Evolutionary conservation across 2,113 vertebrate species (phyloP).

Genomic region (Taurulus bubalis): DNA sequence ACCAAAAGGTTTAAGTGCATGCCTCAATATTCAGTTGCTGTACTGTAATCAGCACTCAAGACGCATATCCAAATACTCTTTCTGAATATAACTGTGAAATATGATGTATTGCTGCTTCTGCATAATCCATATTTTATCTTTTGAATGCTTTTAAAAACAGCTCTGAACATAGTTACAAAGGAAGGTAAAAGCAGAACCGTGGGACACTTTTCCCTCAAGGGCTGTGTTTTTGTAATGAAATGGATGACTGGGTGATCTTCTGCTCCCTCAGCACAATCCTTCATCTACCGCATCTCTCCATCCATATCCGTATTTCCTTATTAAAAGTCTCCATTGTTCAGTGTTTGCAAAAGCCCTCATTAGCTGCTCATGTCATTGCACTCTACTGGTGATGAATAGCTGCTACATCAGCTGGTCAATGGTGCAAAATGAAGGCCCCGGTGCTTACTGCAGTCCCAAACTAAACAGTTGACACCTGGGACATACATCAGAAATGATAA

Average conservation of each 20-base stretch:
- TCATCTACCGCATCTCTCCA: constrained; percentile 48
- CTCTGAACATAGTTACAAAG: background rate
- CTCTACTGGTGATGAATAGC: constrained; percentile 65
- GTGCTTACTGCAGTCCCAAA: constrained; percentile 19
- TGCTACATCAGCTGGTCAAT: constrained; percentile 45
- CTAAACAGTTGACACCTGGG: constrained; percentile 32
- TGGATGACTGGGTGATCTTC: constrained; percentile 39
- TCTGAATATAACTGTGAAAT: background rate
- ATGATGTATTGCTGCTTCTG: constrained; percentile 4
- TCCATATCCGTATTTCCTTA: constrained; percentile 52
- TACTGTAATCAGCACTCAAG: background rate
- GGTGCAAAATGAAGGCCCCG: constrained; percentile 41
- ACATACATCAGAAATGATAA: constrained; percentile 11
- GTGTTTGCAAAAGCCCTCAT: constrained; percentile 52
- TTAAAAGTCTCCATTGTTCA: constrained; percentile 64
- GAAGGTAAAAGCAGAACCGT: background rate
- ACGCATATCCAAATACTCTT: background rate
- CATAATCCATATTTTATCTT: constrained; percentile 10
- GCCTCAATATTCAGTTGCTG: background rate
- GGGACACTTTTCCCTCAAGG: background rate
- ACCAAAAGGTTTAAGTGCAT: background rate
- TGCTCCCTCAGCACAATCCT: constrained; percentile 51
- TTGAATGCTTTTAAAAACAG: constrained; percentile 18
- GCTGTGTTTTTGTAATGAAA: constrained; percentile 33
- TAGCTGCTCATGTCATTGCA: constrained; percentile 54